A percentile compares a stretch with the other conserved stretches of the same genome.
Conservation (phyloP, 2,888 invertebrate species). For the Polymixis flavicincta region DNA sequence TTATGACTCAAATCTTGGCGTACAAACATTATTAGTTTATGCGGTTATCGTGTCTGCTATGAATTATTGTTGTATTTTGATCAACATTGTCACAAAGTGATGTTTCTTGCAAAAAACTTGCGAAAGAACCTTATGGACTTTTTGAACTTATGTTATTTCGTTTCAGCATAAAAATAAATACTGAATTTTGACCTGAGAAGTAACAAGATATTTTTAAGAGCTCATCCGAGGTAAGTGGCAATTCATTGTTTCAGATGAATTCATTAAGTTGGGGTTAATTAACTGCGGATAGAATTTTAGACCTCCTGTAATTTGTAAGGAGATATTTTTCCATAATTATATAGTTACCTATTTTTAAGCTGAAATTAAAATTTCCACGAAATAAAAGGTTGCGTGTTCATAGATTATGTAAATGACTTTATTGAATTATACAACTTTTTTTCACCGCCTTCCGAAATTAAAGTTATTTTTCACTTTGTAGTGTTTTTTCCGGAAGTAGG, state of each 20-base stretch:
- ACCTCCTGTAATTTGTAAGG: slow-evolving; percentile 17
- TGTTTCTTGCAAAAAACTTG: slow-evolving; percentile 69
- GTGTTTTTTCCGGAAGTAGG: too few relatives aligned
- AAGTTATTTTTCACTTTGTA: too few relatives aligned
- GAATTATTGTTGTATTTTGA: slow-evolving; percentile 82
- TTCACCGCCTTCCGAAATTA: too few relatives aligned
- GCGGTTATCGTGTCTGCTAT: slow-evolving; percentile 72
- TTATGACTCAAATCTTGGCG: slow-evolving; percentile 78
- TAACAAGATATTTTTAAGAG: slow-evolving; percentile 22
- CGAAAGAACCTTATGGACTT: slow-evolving; percentile 21
- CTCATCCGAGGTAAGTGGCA: slow-evolving; percentile 18
- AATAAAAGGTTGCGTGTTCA: not conserved
- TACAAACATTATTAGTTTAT: slow-evolving; percentile 81
- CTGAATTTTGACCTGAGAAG: slow-evolving; percentile 4
- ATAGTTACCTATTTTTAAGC: slow-evolving; percentile 14
- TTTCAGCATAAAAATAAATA: not conserved
- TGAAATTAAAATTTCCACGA: slow-evolving; percentile 12
- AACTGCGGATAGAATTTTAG: slow-evolving; percentile 23
- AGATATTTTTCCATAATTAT: slow-evolving; percentile 34
- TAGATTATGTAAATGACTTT: slow-evolving; percentile 9
- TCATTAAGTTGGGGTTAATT: slow-evolving; percentile 35
- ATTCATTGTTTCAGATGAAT: slow-evolving; percentile 34
- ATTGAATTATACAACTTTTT: too few relatives aligned
- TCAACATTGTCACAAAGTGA: slow-evolving; percentile 65
- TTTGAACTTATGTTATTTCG: slow-evolving; percentile 29